Conservation (phyloP, 1,140 invertebrate species). For the Drosophila elegans region DNA sequence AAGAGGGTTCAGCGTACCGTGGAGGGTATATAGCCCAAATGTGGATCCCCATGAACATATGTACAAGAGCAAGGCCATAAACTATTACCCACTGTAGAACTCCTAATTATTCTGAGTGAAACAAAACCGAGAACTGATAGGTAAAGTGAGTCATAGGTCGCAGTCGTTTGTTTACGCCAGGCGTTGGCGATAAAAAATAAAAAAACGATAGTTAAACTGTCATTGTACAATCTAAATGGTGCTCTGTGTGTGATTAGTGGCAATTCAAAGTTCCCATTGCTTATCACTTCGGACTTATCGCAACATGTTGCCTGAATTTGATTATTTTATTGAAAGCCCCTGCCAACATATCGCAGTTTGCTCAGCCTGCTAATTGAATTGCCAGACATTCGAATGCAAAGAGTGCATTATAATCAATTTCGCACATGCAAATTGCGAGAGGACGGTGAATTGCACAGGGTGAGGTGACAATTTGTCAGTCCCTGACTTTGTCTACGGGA, state of each 20-base stretch:
- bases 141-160: slow-evolving; percentile 25
- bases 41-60: slow-evolving; percentile 8
- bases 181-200: slow-evolving; percentile 6
- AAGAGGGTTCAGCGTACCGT: neutral
- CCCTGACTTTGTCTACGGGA: slow-evolving; percentile 2
- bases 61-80: slow-evolving; percentile 2
- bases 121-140: neutral
- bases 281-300: slow-evolving; percentile 13
- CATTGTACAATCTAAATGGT: slow-evolving; percentile 9
- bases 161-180: slow-evolving; percentile 4
- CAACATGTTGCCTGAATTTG: slow-evolving; percentile 3
- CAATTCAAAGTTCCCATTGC: slow-evolving; percentile 19
- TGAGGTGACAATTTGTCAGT: slow-evolving; percentile 1
- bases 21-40: slow-evolving; percentile 1
- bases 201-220: neutral
- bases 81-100: neutral
- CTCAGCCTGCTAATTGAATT: slow-evolving; percentile 57
- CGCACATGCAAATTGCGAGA: neutral
- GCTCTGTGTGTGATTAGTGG: slow-evolving; percentile 13
- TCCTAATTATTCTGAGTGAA: neutral
- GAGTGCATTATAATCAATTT: slow-evolving; percentile 13
- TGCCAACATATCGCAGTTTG: slow-evolving; percentile 42
- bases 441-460: neutral
- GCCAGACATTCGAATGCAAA: slow-evolving; percentile 25
- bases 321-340: slow-evolving; percentile 11